Conservation (phyloP, 2,113 vertebrate genomes). For the Bujurquina vittata region DNA sequence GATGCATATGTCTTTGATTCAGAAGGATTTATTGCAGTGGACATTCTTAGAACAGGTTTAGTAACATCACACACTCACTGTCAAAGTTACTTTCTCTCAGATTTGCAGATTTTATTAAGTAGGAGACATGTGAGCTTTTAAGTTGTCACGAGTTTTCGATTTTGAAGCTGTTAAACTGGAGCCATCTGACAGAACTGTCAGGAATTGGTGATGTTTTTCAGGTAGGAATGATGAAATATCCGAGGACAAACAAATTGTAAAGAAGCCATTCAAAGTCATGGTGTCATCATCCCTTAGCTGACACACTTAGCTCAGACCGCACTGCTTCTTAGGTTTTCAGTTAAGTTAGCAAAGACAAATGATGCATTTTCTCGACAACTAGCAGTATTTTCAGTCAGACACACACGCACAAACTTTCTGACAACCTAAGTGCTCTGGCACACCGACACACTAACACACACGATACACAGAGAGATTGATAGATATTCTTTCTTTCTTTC, state of each 20-base stretch:
- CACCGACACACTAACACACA: not conserved
- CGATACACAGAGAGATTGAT: conserved; percentile 16
- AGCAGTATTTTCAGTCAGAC: not conserved
- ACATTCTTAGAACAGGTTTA: too few relatives aligned
- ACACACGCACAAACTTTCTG: not conserved
- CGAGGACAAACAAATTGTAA: not conserved
- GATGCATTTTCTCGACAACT: not conserved
- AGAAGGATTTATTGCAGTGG: too few relatives aligned
- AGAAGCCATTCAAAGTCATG: not conserved
- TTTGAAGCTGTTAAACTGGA: not conserved
- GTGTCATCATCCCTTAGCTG: not conserved
- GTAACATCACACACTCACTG: not conserved
- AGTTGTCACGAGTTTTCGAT: too few relatives aligned
- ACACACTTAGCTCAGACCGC: not conserved
- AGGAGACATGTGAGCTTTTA: not conserved
- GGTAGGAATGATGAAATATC: not conserved
- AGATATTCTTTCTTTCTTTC: conserved; percentile 1
- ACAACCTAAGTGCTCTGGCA: not conserved
- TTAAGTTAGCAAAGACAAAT: conserved; percentile 4
- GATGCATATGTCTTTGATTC: too few relatives aligned
- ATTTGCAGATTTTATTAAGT: not conserved
- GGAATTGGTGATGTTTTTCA: not conserved
- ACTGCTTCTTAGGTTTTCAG: not conserved
- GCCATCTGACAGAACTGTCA: not conserved
- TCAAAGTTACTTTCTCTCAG: not conserved